Base-by-base conservation (phyloP, 2,797 vertebrate genomes). In the Strix occidentalis region DNA sequence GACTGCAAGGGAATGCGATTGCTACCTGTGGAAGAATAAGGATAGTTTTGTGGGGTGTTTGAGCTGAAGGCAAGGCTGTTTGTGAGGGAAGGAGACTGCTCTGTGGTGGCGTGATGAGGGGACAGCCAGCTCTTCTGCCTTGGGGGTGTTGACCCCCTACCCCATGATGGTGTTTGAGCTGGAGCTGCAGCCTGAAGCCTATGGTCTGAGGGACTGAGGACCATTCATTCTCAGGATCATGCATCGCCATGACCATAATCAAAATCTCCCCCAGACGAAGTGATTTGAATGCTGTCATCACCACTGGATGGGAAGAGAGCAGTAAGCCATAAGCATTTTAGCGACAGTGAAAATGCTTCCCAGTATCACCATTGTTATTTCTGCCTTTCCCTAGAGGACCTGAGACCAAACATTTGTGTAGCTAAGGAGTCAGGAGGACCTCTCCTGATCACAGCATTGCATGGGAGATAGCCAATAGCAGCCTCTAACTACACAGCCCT, bases 131-230 rank as follows among this genome's bases (percentile, higher is more conserved):
- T 77, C 19, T 63, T 72, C 24, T 76, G 14, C 64, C 20, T 14
- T 4, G 1, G 4, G 15, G 2, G 1, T 41, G 33, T 15, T 72
- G 54, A 60, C 5, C 4, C 17, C 24, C 25, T n/a, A 70, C 2
- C 11, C 20, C 15, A 13, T 13, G 23, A 57, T 1, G 0, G 4
- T 69, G 13, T 53, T 37, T 50, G 39, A 86, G 19, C 31, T 79
- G 60, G 51, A 89, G 11, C 15, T 64, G n/a, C 46, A 91, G 65
- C 31, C 46, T 37, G 51, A 78, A 65, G 29, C 4, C 31, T 81
- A 16, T 81, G 29, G 26, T 45, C 23, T 0, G 0, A 65, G 54
- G 31, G 5, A 41, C 25, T 37, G 31, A 74, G 11, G 50, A 17
- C 9, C 9, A 4, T 33, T n/a, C 9, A 4, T 33, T n/a, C 41